Base-by-base conservation (phyloP, 2,797 vertebrate species). In the Oreochromis mossambicus region DNA sequence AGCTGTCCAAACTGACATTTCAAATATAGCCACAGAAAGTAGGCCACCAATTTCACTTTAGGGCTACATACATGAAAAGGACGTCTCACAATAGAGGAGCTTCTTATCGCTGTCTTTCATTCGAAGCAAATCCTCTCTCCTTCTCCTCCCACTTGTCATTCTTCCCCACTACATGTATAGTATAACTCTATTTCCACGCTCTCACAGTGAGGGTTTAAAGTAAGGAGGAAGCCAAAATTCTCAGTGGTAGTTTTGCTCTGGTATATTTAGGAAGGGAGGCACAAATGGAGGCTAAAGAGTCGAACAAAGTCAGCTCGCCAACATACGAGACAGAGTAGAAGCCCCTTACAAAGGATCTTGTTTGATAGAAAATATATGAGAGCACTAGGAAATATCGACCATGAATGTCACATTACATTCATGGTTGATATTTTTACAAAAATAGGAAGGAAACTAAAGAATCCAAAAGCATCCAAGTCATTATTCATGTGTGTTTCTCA, bases 11-110 rank as follows among this genome's bases (percentile, higher is more conserved):
- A 91, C 21, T 92, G 90, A 89, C 92, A 93, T 94, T 94, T 94
- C 83, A 92, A 90, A 94, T 88, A 93, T 83, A 91, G 91, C 91
- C 80, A 77, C 87, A 86, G 89, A 94, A 95, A 89, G 77, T 95
- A 93, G 94, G 94, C 88, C 94, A 95, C 83, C 83, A 79, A 82
- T 78, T 70, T 77, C 80, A 86, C 84, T 90, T 89, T 77, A 89
- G 87, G 92, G 90, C 86, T 87, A 88, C 61, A 92, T 79, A 79
- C 79, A 92, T 89, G 86, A 92, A 91, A 90, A 92, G 79, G 81
- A 85, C 26, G 5, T 83, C 88, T 92, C 54, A 89, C 85, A 92
- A 91, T 84, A 34, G 56, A 89, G 61, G 54, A 80, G 68, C 78
- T 86, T 88, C 88, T 90, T 88, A 91, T 94, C 87, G 66, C 81